A percentile compares a stretch with the other conserved stretches of the same genome.
These are phyloP conservation scores for Salvelinus sp. DNA, from an alignment of 2,113 vertebrate genomes.

Conservation along the genomic window DNA sequence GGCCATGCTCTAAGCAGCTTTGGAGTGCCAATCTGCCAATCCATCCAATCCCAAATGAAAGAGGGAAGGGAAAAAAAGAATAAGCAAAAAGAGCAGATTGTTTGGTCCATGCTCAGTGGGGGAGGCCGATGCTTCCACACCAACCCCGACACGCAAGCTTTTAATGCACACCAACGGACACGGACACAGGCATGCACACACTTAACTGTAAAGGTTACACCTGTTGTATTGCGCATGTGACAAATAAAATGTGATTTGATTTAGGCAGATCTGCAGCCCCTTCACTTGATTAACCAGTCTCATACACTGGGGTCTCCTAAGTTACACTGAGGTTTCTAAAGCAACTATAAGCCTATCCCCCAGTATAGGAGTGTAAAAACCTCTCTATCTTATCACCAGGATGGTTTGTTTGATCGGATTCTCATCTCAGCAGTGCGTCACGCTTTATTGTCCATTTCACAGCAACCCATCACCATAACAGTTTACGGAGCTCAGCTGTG, in stretches of 20 bases:
- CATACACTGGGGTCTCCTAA: too few relatives aligned
- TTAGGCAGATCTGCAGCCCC: neutral
- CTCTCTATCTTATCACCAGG: too few relatives aligned
- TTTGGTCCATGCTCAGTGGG: conserved; percentile 43
- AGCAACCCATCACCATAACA: conserved; percentile 67
- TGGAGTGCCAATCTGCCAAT: conserved; percentile 53
- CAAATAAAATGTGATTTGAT: too few relatives aligned
- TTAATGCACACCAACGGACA: conserved; percentile 1
- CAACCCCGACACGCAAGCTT: too few relatives aligned
- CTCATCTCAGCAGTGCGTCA: conserved; percentile 72
- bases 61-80: conserved; percentile 43
- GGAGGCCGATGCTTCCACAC: conserved; percentile 37
- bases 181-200: neutral
- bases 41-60: conserved; percentile 61
- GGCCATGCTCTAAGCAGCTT: conserved; percentile 68
- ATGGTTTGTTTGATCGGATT: conserved; percentile 24
- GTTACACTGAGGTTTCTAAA: too few relatives aligned
- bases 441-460: conserved; percentile 79
- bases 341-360: too few relatives aligned
- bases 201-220: too few relatives aligned
- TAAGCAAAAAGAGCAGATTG: conserved; percentile 59
- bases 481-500: conserved; percentile 70
- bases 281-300: too few relatives aligned
- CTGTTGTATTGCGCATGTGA: too few relatives aligned
- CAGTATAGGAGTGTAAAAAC: too few relatives aligned